Percentiles rank a stretch among this genome's conserved stretches.
Evolutionary conservation across 2,797 vertebrate species (phyloP).

Genomic region (Sebastes hopkinsi): DNA sequence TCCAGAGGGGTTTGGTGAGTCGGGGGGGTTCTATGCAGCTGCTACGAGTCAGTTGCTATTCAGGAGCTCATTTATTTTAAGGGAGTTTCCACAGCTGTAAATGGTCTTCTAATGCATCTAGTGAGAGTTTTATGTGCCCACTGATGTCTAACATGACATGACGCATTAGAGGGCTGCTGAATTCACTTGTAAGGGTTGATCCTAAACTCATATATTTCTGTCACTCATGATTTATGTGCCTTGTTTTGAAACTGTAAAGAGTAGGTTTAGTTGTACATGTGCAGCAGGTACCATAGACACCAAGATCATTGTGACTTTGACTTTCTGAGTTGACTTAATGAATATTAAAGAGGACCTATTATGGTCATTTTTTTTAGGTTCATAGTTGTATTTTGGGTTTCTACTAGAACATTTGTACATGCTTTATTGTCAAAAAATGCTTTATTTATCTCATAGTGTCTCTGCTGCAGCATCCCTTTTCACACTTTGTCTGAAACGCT

Average conservation of each 20-base stretch:
- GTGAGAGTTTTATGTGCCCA: background rate
- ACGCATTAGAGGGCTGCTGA: background rate
- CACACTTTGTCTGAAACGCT: no score
- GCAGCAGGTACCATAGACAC: background rate
- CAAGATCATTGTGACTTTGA: background rate
- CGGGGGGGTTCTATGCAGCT: constrained; percentile 18
- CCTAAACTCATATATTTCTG: background rate
- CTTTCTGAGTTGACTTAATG: background rate
- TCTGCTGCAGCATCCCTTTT: no score
- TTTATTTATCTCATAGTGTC: no score
- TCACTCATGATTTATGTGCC: background rate
- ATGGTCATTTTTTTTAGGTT: background rate
- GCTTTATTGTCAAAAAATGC: no score
- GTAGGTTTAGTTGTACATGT: background rate
- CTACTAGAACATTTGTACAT: no score
- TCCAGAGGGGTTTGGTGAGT: constrained; percentile 4
- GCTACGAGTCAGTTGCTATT: constrained; percentile 34
- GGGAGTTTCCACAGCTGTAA: constrained; percentile 35
- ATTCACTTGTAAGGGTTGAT: background rate
- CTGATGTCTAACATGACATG: background rate
- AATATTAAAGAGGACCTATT: background rate
- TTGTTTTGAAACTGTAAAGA: background rate
- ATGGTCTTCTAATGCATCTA: background rate
- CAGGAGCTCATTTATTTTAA: constrained; percentile 51
- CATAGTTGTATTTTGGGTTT: background rate